Evolutionary conservation across 2,797 vertebrate species (phyloP).

Genomic region (Chaetodon trifasciatus): DNA sequence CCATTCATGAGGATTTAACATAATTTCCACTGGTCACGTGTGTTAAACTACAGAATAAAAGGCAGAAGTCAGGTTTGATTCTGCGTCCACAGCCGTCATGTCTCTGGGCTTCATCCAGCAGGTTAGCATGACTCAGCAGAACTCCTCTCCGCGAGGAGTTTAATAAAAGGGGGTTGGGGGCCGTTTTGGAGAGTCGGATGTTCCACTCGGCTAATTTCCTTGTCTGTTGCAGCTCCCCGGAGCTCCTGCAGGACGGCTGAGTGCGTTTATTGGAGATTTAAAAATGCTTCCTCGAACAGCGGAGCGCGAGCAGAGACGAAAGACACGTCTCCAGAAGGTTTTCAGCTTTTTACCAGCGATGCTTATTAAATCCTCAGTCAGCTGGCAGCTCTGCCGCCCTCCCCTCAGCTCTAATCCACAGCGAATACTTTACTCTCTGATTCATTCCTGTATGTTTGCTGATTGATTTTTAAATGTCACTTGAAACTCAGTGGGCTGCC

Average conservation of each 20-base stretch:
- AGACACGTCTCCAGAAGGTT: background rate
- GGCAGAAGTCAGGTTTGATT: too few relatives aligned
- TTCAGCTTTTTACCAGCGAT: background rate
- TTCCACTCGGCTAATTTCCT: conserved; percentile 46
- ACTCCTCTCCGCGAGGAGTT: conserved; percentile 14
- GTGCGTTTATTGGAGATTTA: conserved; percentile 31
- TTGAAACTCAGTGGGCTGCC: conserved; percentile 16
- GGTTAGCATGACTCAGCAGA: conserved; percentile 65
- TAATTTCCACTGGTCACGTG: background rate
- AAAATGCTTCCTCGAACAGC: background rate
- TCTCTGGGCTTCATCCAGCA: conserved; percentile 11
- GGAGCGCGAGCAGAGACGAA: background rate
- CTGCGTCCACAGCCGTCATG: too few relatives aligned
- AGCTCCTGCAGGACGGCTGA: conserved; percentile 27
- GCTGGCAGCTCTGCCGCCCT: background rate
- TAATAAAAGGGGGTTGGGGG: conserved; percentile 23
- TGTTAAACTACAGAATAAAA: background rate
- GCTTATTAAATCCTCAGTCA: background rate
- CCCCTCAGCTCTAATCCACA: background rate
- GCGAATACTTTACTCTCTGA: conserved; percentile 1
- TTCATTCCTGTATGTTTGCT: conserved; percentile 24
- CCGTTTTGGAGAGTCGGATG: conserved; percentile 29
- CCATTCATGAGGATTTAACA: background rate
- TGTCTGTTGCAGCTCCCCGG: conserved; percentile 18
- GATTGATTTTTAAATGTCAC: conserved; percentile 43